These are phyloP conservation scores for Momotus momota DNA, from an alignment of 2,797 vertebrate genomes.

Conservation along the genomic window DNA sequence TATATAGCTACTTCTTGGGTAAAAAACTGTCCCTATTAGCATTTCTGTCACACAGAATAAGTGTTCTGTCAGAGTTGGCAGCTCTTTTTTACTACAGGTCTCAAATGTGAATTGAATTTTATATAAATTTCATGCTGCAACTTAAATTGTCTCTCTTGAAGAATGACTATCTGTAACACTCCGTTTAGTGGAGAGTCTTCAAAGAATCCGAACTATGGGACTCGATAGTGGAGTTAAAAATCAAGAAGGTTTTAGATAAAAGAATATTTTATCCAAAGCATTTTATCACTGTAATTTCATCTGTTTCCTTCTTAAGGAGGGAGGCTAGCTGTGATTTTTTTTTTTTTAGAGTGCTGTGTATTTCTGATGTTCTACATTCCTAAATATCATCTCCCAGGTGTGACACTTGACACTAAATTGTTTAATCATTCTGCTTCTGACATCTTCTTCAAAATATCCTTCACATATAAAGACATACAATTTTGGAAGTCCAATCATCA, in stretches of 20 bases:
- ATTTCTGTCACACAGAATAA: constrained; percentile 46
- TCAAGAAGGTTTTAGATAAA: constrained; percentile 4
- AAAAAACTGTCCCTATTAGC: constrained; percentile 34
- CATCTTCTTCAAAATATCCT: not conserved
- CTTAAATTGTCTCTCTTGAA: constrained; percentile 39
- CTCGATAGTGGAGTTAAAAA: not conserved
- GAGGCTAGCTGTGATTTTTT: not conserved
- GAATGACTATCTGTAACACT: constrained; percentile 19
- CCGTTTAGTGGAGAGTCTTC: constrained; percentile 15
- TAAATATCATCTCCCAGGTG: not conserved
- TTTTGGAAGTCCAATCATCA: constrained; percentile 3
- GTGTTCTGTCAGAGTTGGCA: not conserved
- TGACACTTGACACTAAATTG: not conserved
- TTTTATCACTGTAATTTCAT: constrained; percentile 8
- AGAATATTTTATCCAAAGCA: not conserved
- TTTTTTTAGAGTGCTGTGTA: not conserved
- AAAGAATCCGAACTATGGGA: constrained; percentile 13
- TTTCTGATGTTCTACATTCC: not conserved
- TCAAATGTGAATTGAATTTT: constrained; percentile 61
- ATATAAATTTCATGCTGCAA: constrained; percentile 38
- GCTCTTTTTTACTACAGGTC: constrained; percentile 28
- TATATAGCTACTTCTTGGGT: not conserved
- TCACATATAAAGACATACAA: not conserved
- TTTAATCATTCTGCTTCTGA: not conserved
- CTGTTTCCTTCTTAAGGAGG: not conserved